phyloP scores from a whole-genome alignment of 2,888 invertebrate genomes.

The Nephrocerus scutellatus region DNA sequence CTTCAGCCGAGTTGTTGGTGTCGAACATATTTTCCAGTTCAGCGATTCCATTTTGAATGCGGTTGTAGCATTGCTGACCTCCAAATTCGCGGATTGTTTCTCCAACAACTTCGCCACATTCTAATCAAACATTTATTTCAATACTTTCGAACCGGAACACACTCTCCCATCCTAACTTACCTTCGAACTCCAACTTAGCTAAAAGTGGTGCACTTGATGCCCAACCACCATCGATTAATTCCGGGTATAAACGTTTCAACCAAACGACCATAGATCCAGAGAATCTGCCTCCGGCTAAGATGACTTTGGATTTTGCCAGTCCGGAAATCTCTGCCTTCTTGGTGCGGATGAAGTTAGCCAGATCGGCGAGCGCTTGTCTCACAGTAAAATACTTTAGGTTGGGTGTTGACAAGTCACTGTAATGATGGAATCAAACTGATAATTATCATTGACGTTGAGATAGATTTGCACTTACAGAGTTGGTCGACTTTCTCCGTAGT shows the following conservation, averaged over 20 bases:
- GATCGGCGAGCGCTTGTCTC: conserved; percentile 57
- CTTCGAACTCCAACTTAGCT: conserved; percentile 53
- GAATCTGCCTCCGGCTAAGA: conserved; percentile 57
- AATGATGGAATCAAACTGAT: conserved; percentile 18
- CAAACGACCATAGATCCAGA: no score
- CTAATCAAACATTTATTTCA: conserved; percentile 17
- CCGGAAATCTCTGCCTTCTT: conserved; percentile 36
- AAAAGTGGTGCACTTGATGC: no score
- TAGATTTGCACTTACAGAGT: conserved; percentile 50
- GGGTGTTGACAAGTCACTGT: conserved; percentile 50
- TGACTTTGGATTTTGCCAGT: conserved; percentile 34
- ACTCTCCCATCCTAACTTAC: conserved; percentile 10
- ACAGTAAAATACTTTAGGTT: conserved; percentile 55
- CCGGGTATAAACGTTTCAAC: conserved; percentile 56
- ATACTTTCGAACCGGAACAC: background rate
- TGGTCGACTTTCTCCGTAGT: conserved; percentile 65
- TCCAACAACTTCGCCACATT: conserved; percentile 44
- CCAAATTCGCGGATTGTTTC: conserved; percentile 34
- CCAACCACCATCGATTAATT: conserved; percentile 52
- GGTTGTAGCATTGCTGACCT: conserved; percentile 38
- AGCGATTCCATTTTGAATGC: conserved; percentile 38
- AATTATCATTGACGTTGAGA: background rate
- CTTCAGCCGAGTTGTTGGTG: conserved; percentile 31
- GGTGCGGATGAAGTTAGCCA: conserved; percentile 53
- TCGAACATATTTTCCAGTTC: conserved; percentile 36